These are phyloP conservation scores for Pseudomyrmex cubaensis DNA, from an alignment of 1,140 invertebrate species.

Conservation along the genomic window DNA sequence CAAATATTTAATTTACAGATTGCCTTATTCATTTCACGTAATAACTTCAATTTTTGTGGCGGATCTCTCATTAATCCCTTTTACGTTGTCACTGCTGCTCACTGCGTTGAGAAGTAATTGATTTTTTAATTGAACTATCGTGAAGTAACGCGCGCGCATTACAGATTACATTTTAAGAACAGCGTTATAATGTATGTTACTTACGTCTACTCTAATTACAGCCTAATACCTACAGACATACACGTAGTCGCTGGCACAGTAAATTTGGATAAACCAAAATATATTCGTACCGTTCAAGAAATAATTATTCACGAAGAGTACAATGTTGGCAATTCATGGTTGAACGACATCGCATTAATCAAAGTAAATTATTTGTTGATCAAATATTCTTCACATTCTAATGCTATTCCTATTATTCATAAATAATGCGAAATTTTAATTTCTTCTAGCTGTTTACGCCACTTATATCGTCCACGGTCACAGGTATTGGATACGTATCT, in stretches of 20 bases:
- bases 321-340: constrained; percentile 46
- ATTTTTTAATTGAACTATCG: neutral
- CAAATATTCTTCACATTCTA: neutral
- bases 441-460: constrained; percentile 41
- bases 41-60: constrained; percentile 82
- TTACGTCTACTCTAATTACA: neutral
- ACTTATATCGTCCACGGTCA: neutral
- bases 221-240: neutral
- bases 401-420: neutral
- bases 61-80: constrained; percentile 83
- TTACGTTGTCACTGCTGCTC: constrained; percentile 85
- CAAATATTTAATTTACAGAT: constrained; percentile 53
- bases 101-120: constrained; percentile 79
- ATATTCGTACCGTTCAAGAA: constrained; percentile 14
- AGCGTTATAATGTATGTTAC: too few relatives aligned
- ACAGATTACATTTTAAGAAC: neutral
- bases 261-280: constrained; percentile 10
- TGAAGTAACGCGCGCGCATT: neutral
- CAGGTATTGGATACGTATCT: constrained; percentile 25
- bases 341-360: constrained; percentile 71
- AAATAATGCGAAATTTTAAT: neutral
- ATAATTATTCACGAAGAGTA: constrained; percentile 70
- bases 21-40: constrained; percentile 46
- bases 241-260: constrained; percentile 62
- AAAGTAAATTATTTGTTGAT: constrained; percentile 50